Base-by-base conservation (phyloP, 2,888 invertebrate genomes). In the Harpagoxenus sublaevis region DNA sequence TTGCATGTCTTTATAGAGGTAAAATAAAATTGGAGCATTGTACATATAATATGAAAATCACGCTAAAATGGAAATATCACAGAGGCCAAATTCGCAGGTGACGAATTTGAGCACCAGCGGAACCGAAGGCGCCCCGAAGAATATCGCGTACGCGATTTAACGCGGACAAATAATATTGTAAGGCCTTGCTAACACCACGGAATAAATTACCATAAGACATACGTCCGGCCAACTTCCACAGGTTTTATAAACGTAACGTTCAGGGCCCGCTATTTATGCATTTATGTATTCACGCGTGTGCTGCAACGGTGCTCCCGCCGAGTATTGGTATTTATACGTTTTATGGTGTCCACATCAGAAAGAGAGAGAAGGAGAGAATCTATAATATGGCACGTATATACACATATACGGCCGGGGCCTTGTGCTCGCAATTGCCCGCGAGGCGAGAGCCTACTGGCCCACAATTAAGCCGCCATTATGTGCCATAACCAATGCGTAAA, bases 391-490 rank as follows among this genome's bases (percentile, higher is more conserved):
- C 31, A 51, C 8, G 31, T 42, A 57, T 35, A 57, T 28, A 35
- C 8, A 60, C n/a, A 9, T 35, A 35, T 35, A 35, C 2, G 15
- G 15, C n/a, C 39, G 53, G 9, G 42, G 10, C 55, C 42, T 66
- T 55, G 68, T 39, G 45, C 48, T 68, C 78, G 39, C 63, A 74
- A 75, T 60, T 87, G 78, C 84, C 88, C 84, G 86, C 83, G 81
- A 78, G 85, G 81, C 86, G 48, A 68, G 68, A 86, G 87, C 51
- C 63, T 65, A 63, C 75, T 75, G 63, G 53, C 89, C 91, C 91
- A 92, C 93, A 94, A 94, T 94, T 94, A 94, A 93, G 93, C 93
- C 89, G 92, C 93, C 92, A 93, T 94, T 94, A 93, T 94, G 85
- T 85, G 89, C 92, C 89, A 91, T 92, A 92, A 92, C 90, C 92